These are phyloP conservation scores for Pristis pectinata DNA, from an alignment of 2,797 vertebrate species.

Conservation along the genomic window DNA sequence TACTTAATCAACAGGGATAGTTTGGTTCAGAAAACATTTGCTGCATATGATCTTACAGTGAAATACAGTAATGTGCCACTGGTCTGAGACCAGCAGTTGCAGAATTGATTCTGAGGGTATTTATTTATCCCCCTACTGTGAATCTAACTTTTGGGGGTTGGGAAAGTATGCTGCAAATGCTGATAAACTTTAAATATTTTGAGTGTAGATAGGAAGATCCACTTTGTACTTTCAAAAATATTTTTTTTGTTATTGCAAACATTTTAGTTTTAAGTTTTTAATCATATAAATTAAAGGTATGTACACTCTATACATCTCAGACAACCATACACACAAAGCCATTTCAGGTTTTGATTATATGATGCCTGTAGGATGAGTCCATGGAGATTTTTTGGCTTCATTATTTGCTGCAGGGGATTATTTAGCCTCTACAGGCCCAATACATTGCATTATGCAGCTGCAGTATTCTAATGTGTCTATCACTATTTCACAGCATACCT, in stretches of 20 bases:
- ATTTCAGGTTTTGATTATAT: not conserved
- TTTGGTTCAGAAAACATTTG: not conserved
- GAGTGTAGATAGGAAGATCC: not conserved
- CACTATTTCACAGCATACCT: not conserved
- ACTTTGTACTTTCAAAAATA: too few species aligned
- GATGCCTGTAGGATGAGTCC: not conserved
- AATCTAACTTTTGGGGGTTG: not conserved
- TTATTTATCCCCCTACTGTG: not conserved
- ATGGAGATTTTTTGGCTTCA: slow-evolving; percentile 12
- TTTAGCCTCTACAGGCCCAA: slow-evolving; percentile 11
- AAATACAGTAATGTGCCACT: not conserved
- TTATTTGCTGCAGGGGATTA: slow-evolving; percentile 6
- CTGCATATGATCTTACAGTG: not conserved
- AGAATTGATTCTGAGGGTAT: not conserved
- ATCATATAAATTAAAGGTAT: not conserved
- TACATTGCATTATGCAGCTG: slow-evolving; percentile 2
- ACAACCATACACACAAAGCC: not conserved
- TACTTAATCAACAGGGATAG: not conserved
- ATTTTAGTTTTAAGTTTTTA: not conserved
- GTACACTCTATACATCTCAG: not conserved
- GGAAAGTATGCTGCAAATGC: not conserved
- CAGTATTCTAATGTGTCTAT: slow-evolving; percentile 15
- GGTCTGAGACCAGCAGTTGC: not conserved
- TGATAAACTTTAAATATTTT: not conserved
- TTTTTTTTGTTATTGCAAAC: not conserved